These are phyloP conservation scores for Apamea monoglypha DNA, from an alignment of 2,888 invertebrate genomes.

Conservation along the genomic window DNA sequence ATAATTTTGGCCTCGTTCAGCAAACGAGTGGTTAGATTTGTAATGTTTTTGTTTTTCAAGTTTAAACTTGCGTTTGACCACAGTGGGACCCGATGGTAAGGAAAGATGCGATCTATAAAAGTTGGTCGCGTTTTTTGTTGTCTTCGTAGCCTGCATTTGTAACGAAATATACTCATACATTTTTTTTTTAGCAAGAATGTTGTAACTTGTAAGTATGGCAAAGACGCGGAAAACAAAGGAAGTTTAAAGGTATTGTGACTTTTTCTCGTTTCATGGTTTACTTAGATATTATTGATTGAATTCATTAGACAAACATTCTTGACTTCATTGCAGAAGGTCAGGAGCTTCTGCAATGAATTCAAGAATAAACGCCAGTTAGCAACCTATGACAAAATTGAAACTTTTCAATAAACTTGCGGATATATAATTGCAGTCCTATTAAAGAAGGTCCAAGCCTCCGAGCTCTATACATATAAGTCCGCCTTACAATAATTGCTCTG, in stretches of 20 bases:
- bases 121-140: background rate
- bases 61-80: slow-evolving; percentile 6
- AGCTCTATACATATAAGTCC: slow-evolving; percentile 26
- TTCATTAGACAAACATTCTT: background rate
- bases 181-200: background rate
- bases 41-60: background rate
- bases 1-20: background rate
- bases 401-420: slow-evolving; percentile 5
- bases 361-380: background rate
- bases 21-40: background rate
- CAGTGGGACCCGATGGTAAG: slow-evolving; percentile 7
- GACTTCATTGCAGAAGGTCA: background rate
- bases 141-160: background rate
- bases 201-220: background rate
- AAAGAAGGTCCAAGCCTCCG: slow-evolving; percentile 1
- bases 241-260: background rate
- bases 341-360: background rate
- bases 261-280: slow-evolving; percentile 8
- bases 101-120: background rate
- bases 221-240: background rate
- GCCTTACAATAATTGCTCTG: slow-evolving; percentile 37
- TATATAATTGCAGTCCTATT: slow-evolving; percentile 31
- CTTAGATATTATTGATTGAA: slow-evolving; percentile 1
- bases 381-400: slow-evolving; percentile 4
- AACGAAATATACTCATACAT: background rate